Percentiles rank a stretch among this genome's conserved stretches.
Evolutionary conservation across 92 coral and sea anemone species (phyloP).

Genomic region (Zoanthus sansibaricus): DNA sequence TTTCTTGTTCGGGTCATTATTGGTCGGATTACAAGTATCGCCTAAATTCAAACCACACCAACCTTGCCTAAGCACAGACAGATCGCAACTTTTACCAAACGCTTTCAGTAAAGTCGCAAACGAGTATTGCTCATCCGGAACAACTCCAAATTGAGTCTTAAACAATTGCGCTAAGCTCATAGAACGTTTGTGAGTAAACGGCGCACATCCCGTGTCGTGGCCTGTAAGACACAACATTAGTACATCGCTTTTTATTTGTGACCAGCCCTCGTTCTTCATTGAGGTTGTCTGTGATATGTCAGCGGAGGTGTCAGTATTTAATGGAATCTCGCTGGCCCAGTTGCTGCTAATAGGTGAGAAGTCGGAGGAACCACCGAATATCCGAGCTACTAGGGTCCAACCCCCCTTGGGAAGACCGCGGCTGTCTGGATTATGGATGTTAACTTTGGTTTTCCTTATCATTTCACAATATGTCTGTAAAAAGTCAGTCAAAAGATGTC

Average conservation of each 20-base stretch:
- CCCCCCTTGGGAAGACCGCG: constrained; percentile 84
- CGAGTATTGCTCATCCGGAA: constrained; percentile 86
- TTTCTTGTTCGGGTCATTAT: constrained; percentile 73
- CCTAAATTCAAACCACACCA: constrained; percentile 92
- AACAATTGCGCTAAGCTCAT: constrained; percentile 76
- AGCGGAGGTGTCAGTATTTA: constrained; percentile 78
- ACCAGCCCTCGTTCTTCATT: constrained; percentile 94
- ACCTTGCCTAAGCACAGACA: constrained; percentile 86
- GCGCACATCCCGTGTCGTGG: constrained; percentile 80
- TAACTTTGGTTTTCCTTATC: constrained; percentile 72
- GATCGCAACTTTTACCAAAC: constrained; percentile 89
- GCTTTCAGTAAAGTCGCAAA: constrained; percentile 86
- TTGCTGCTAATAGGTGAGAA: constrained; percentile 93
- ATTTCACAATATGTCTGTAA: constrained; percentile 91
- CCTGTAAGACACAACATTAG: constrained; percentile 83
- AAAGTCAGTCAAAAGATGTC: constrained; percentile 22
- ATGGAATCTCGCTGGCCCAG: constrained; percentile 80
- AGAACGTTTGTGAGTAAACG: constrained; percentile 78
- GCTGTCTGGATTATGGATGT: constrained; percentile 84
- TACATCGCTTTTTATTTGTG: constrained; percentile 59
- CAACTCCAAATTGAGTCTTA: constrained; percentile 80
- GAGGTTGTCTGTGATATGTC: constrained; percentile 78
- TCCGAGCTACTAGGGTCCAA: constrained; percentile 89
- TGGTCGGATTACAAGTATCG: constrained; percentile 78
- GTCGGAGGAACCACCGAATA: constrained; percentile 78